Evolutionary conservation across 2,797 vertebrate genomes (phyloP).

Genomic region (Pangasius krempfi): DNA sequence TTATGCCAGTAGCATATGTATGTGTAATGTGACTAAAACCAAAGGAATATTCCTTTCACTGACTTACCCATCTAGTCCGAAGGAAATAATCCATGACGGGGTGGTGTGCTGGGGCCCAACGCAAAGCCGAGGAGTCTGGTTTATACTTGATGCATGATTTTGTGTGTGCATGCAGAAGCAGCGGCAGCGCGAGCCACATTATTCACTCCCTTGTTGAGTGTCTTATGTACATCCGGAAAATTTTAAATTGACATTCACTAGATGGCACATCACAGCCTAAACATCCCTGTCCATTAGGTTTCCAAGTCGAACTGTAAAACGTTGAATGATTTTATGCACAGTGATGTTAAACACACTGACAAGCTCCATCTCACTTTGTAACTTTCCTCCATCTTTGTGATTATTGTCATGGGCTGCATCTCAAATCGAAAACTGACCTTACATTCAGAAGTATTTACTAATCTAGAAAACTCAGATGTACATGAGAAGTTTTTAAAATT

Average conservation of each 20-base stretch:
- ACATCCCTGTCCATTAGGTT: background rate
- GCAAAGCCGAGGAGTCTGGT: background rate
- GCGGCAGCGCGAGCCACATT: background rate
- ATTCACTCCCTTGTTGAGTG: background rate
- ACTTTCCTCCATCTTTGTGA: background rate
- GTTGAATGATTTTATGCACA: background rate
- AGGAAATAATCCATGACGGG: constrained; percentile 1
- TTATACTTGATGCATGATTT: background rate
- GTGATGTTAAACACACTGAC: background rate
- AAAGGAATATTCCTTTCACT: background rate
- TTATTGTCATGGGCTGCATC: background rate
- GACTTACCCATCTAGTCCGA: background rate
- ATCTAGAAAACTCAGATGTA: background rate
- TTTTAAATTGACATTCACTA: background rate
- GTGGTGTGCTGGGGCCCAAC: background rate
- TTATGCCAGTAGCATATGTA: background rate
- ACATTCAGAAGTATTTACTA: background rate
- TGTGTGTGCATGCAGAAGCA: background rate
- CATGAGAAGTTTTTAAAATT: background rate
- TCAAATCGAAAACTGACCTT: background rate
- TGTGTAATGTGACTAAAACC: background rate
- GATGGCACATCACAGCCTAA: background rate
- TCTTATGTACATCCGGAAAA: background rate
- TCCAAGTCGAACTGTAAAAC: background rate
- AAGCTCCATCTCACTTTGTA: background rate